Conservation (phyloP, 2,113 vertebrate genomes). For the Dissostichus mawsoni region DNA sequence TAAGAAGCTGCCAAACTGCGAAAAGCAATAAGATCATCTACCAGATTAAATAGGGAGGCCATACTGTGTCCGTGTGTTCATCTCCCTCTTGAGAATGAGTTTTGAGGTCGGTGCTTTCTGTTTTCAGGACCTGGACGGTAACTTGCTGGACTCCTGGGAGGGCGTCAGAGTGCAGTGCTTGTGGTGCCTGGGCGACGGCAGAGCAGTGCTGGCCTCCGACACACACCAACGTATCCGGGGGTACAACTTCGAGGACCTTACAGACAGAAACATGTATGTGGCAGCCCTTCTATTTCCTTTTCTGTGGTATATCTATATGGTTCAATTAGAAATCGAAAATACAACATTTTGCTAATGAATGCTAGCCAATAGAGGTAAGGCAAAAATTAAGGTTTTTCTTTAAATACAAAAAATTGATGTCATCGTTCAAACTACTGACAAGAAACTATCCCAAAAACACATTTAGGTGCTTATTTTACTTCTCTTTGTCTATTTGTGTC, state of each 20-base stretch:
- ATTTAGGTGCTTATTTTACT: too few relatives aligned
- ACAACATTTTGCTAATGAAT: not conserved
- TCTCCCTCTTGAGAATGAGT: conserved; percentile 19
- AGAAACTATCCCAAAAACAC: too few relatives aligned
- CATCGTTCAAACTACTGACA: too few relatives aligned
- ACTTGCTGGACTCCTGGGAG: conserved; percentile 99
- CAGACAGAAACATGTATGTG: conserved; percentile 97
- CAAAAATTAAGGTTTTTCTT: too few relatives aligned
- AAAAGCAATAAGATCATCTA: not conserved
- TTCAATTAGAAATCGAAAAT: not conserved
- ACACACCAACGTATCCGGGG: conserved; percentile 98
- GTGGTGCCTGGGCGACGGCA: conserved; percentile 96
- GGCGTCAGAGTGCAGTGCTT: conserved; percentile 98
- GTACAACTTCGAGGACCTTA: conserved; percentile 99
- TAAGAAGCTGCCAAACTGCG: not conserved
- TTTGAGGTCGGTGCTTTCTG: conserved; percentile 22
- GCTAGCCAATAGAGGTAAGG: not conserved
- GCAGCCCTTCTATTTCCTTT: not conserved
- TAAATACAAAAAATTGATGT: too few relatives aligned
- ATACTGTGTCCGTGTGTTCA: conserved; percentile 8
- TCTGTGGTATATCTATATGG: not conserved
- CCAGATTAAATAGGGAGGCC: not conserved
- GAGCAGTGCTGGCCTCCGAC: conserved; percentile 97
- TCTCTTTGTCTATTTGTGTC: too few relatives aligned
- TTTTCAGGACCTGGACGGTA: conserved; percentile 95